Conservation (phyloP, 2,888 invertebrate genomes). For the Caenorhabditis parvicauda region DNA sequence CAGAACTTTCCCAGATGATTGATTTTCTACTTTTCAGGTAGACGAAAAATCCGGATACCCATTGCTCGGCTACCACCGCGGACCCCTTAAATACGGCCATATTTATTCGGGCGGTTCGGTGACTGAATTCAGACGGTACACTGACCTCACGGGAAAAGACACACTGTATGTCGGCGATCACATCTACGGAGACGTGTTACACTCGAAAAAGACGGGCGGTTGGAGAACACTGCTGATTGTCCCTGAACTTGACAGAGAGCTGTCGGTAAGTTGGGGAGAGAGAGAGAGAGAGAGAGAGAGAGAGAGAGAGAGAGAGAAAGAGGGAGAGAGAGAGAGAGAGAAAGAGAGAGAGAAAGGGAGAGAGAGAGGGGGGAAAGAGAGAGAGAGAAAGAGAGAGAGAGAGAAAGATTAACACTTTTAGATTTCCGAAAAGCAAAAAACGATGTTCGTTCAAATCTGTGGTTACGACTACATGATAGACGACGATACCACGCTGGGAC, state of each 20-base stretch:
- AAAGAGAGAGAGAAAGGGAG: too few species aligned
- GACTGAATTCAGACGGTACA: neutral
- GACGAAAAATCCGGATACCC: neutral
- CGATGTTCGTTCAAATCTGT: too few species aligned
- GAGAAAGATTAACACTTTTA: too few species aligned
- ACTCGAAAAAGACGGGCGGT: neutral
- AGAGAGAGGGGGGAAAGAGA: too few species aligned
- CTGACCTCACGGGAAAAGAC: neutral
- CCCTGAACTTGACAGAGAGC: neutral
- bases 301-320: too few species aligned
- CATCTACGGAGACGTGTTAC: neutral
- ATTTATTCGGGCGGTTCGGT: neutral
- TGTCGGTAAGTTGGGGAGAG: neutral
- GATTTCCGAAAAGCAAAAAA: too few species aligned
- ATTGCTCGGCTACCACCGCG: neutral
- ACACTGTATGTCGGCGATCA: slow-evolving; percentile 2
- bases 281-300: too few species aligned
- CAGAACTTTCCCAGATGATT: too few species aligned
- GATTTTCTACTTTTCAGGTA: neutral
- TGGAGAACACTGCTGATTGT: neutral
- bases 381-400: too few species aligned
- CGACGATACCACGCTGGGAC: too few species aligned
- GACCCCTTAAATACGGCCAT: neutral
- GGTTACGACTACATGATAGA: too few species aligned
- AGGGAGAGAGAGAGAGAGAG: too few species aligned